These are phyloP conservation scores for Ichneumoninae sp. DNA, from an alignment of 2,888 invertebrate genomes.

Conservation along the genomic window DNA sequence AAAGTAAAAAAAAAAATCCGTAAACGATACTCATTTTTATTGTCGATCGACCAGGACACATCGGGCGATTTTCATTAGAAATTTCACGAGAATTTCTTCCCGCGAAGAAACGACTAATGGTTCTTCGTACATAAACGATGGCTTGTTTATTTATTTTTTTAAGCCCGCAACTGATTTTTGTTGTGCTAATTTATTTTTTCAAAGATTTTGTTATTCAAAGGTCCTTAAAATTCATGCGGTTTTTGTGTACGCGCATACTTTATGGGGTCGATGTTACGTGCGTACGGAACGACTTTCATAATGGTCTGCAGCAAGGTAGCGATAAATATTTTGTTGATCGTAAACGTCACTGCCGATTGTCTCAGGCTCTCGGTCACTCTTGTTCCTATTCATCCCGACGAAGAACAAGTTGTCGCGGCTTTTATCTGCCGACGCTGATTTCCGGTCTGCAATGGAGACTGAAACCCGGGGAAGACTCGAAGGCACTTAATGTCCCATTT, in stretches of 20 bases:
- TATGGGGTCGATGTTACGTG: not conserved
- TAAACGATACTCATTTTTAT: no score
- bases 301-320: not conserved
- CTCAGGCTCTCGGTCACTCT: not conserved
- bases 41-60: no score
- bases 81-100: no score
- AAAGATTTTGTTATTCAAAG: not conserved
- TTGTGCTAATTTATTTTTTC: no score
- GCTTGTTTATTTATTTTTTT: no score
- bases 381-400: constrained; percentile 13
- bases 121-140: no score
- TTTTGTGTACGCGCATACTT: not conserved
- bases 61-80: no score
- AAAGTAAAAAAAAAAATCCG: not conserved
- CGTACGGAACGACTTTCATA: constrained; percentile 12
- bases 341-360: constrained; percentile 37
- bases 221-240: not conserved
- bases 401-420: constrained; percentile 36
- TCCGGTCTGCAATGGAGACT: constrained; percentile 43
- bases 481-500: constrained; percentile 54
- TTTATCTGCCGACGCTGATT: constrained; percentile 28
- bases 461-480: constrained; percentile 27
- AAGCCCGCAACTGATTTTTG: no score
- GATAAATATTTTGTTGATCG: constrained; percentile 18
- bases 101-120: no score